Evolutionary conservation across 1,140 invertebrate genomes (phyloP), one percentile per base, ranked within the genome.

Genomic region (Rhagoletis pomonella): DNA sequence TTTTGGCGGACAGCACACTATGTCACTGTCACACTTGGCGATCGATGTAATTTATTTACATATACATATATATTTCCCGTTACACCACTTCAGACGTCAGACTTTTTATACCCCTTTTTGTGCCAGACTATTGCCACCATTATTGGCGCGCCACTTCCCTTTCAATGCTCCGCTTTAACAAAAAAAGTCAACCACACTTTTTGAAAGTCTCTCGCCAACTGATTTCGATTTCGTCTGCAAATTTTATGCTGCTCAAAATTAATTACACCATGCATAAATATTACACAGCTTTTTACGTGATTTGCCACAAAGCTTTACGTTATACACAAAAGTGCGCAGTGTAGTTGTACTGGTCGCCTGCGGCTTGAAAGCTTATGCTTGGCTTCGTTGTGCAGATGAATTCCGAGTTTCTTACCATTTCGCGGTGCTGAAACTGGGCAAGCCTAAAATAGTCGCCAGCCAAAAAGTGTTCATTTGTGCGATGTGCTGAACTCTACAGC

Each of bases 261-360:
- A n/a, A 29, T 29, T 29, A 29, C 29, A 29, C 29, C 29, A 29
- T 29, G 29, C n/a, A 19, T 81, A 10, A 55, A 47, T 19, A 5
- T 19, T 6, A 42, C 3, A n/a, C 5, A 81, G 73, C 73, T 81
- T 81, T 55, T 81, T 81, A 81, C 73, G 73, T 81, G 73, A 81
- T 81, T 81, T 47, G 7, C 17, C 14, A 29, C 2, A 12, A 42
- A 81, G 73, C 47, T 81, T 81, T 77, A 77, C 73, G 44, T 10
- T 50, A 19, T 67, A 29, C 29, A 29, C 29, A 29, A 29, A 29
- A 29, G 29, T 29, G 29, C 29, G 29, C 29, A 29, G 29, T 29
- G 29, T 29, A 0, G 17, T 9, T 47, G n/a, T 17, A n/a, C 17
- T 55, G 14, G 44, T 9, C 17, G 47, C 9, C 7, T 44, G 2